Evolutionary conservation across 2,888 invertebrate genomes (phyloP).

Genomic region (Scaptomyza cyrtandrae): DNA sequence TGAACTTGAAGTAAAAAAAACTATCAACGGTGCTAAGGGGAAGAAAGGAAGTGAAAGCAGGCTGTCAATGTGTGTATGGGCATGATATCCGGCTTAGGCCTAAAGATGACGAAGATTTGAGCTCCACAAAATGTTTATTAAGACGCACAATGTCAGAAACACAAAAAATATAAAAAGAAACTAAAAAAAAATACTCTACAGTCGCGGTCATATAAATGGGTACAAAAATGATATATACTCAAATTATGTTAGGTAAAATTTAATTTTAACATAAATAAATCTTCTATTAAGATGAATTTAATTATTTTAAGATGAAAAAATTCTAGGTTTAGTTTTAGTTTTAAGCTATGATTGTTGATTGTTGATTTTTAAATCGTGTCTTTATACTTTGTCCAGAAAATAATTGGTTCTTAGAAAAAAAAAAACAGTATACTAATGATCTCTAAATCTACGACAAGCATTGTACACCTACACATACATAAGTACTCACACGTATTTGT

Average conservation of each 20-base stretch:
- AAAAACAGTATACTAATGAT: not conserved
- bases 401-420: not conserved
- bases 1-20: slow-evolving; percentile 70
- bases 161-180: slow-evolving; percentile 20
- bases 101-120: slow-evolving; percentile 27
- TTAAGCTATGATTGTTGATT: no score
- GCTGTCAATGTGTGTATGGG: slow-evolving; percentile 21
- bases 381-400: no score
- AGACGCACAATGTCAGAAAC: slow-evolving; percentile 35
- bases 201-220: not conserved
- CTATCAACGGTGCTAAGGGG: not conserved
- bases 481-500: not conserved
- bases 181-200: slow-evolving; percentile 15
- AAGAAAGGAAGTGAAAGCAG: not conserved
- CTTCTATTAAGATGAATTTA: no score
- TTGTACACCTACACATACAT: not conserved
- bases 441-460: not conserved
- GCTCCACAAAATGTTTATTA: slow-evolving; percentile 59
- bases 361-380: no score
- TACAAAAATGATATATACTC: not conserved
- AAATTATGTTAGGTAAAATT: no score
- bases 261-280: no score
- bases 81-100: slow-evolving; percentile 67
- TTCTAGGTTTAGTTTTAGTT: no score
- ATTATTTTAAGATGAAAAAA: no score